Percentiles rank a stretch among this genome's conserved stretches.
Conservation (phyloP, 2,888 invertebrate species). For the Microplitis manilae region DNA sequence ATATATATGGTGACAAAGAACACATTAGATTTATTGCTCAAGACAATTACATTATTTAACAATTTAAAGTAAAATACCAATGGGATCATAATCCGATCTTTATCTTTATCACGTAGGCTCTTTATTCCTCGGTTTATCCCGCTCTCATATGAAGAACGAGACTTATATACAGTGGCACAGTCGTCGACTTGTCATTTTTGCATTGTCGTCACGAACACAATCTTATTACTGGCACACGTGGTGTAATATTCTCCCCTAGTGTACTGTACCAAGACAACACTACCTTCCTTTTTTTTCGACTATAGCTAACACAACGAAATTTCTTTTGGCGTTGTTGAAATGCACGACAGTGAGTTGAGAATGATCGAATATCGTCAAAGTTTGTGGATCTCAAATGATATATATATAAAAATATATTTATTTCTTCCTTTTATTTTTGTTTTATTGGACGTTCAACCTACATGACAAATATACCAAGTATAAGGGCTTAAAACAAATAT, state of each 20-base stretch:
- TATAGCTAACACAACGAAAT: conserved; percentile 24
- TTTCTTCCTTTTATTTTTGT: background rate
- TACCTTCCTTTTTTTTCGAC: conserved; percentile 41
- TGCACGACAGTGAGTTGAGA: conserved; percentile 59
- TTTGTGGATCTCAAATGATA: conserved; percentile 59
- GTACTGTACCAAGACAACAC: conserved; percentile 37
- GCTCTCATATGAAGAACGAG: conserved; percentile 1
- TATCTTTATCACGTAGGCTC: background rate
- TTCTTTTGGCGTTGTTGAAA: conserved; percentile 57
- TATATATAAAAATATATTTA: conserved; percentile 54
- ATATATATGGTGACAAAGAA: too few species aligned
- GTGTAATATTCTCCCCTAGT: conserved; percentile 66
- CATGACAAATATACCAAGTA: too few species aligned
- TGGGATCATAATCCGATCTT: background rate
- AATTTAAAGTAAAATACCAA: background rate
- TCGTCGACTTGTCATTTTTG: conserved; percentile 58
- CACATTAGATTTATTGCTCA: too few species aligned
- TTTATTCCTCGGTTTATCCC: conserved; percentile 11
- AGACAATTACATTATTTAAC: too few species aligned
- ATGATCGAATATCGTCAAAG: conserved; percentile 66
- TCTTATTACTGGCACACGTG: conserved; percentile 70
- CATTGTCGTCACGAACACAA: conserved; percentile 69
- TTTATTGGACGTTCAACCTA: background rate
- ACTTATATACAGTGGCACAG: conserved; percentile 25
- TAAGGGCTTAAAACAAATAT: too few species aligned